Base-by-base conservation (phyloP, 2,797 vertebrate genomes). In the Pangasius djambal region DNA sequence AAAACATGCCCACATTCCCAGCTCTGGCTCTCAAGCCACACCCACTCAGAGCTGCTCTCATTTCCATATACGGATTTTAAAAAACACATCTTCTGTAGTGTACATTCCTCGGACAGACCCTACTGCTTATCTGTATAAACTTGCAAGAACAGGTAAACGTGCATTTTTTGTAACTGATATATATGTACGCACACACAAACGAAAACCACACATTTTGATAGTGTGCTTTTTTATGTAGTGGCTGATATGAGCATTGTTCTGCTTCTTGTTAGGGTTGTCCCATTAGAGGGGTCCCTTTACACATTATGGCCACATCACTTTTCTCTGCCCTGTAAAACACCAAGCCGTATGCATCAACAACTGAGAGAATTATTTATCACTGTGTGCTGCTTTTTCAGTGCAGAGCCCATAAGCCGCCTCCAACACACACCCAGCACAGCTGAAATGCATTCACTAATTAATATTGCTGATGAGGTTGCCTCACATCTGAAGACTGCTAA, bases 331-430 rank as follows among this genome's bases (percentile, higher is more conserved):
- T 89, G 72, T 86, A 83, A 86, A 91, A 72, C 89, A 69, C 81
- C 13, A 65, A 82, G 55, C 82, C 37, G 61, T 61, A 15, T 61
- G 67, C 81, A 72, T 86, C 88, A 87, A 89, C 86, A 91, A 89
- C 90, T 88, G 78, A 92, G 85, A 87, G 91, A 91, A 92, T 91
- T 90, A 91, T 92, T 91, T 89, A 91, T 88, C 84, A 89, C 65
- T 72, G 34, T 72, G 63, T 44, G 72, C 72, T 87, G 86, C 50
- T 63, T 69, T 81, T 84, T 28, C 52, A 78, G 63, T 70, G 70
- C 34, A n/a, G 88, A 87, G 59, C 86, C 89, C 85, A 67, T 65
- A 77, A 90, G 63, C 69, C 86, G 86, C 83, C 81, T 87, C 72
- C 22, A 86, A 55, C 75, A 31, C 67, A 88, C 86, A 86, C 83